These are phyloP conservation scores for Hipparchia semele DNA, from an alignment of 2,888 invertebrate species.

Conservation along the genomic window DNA sequence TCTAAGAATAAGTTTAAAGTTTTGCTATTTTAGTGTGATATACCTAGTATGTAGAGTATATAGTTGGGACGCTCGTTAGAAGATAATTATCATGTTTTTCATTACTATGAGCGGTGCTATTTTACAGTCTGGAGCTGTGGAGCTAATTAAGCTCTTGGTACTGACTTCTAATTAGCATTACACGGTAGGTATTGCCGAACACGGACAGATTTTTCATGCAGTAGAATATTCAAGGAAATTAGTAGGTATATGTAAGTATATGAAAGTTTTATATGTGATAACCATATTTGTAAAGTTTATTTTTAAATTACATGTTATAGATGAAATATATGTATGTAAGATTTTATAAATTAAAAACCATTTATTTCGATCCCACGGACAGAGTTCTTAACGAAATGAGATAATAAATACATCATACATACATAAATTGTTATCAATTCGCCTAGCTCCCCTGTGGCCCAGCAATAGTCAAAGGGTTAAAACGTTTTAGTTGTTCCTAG, in stretches of 20 bases:
- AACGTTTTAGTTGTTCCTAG: no score
- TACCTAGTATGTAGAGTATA: background rate
- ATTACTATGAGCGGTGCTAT: conserved; percentile 33
- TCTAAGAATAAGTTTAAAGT: background rate
- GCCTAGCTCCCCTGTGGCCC: no score
- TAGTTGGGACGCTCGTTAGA: conserved; percentile 26
- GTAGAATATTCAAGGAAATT: conserved; percentile 1
- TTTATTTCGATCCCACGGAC: no score
- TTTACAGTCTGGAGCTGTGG: conserved; percentile 32
- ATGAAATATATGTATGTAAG: no score
- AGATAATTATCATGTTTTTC: conserved; percentile 35
- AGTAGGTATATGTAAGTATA: background rate
- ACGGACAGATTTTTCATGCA: conserved; percentile 6
- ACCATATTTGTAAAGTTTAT: no score
- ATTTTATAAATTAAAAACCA: no score
- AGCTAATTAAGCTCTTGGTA: conserved; percentile 34
- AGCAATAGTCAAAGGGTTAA: no score
- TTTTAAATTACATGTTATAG: no score
- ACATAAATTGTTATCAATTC: no score
- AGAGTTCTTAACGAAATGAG: no score
- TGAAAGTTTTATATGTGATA: background rate
- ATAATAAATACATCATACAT: no score
- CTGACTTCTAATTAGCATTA: conserved; percentile 33
- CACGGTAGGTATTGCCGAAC: conserved; percentile 20
- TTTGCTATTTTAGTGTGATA: conserved; percentile 13